Base-by-base conservation (phyloP, 2,113 vertebrate genomes). In the Chionomys nivalis region DNA sequence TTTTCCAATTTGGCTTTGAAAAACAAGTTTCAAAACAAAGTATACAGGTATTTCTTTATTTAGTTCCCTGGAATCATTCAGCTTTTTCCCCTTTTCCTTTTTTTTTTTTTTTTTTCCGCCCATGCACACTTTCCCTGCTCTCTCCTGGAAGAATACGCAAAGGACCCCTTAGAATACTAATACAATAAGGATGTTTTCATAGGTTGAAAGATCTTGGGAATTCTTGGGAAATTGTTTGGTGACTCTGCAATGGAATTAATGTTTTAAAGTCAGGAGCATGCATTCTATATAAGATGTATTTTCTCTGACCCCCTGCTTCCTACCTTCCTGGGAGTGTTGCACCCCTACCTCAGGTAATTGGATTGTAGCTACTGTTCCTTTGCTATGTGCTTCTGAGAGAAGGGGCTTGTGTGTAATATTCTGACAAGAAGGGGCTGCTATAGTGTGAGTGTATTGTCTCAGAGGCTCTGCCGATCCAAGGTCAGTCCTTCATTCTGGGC, bases 101-200 rank as follows among this genome's bases (percentile, higher is more conserved):
- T 9, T 21, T 65, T 39, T 9, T 21, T 65, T 39, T 49, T 42
- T 49, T 49, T 13, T 2, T 0, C 49, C 55, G 1, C 4, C 17
- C 5, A 58, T 78, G 26, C 24, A 63, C 86, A 91, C 26, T 91
- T 17, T 94, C 83, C 55, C 23, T 95, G 94, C 86, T 92, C 66
- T 95, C 66, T 96, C 91, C 93, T 97, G 73, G 76, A 98, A 96
- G 90, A 87, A 96, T 96, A 94, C 0, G 3, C 72, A 86, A 96
- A 96, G 91, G 94, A 96, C 87, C 81, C 93, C 91, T 96, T 96
- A 97, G 94, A 96, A 95, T 95, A 95, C 96, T 96, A 97, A 97
- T 92, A 68, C 89, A 96, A 97, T 97, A 97, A 97, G 92, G 87
- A 87, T 96, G 96, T 95, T 97, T 97, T 93, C 95, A 94, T 95